These are phyloP conservation scores for Mimumesa dahlbomi DNA, from an alignment of 2,888 invertebrate genomes.

Conservation along the genomic window DNA sequence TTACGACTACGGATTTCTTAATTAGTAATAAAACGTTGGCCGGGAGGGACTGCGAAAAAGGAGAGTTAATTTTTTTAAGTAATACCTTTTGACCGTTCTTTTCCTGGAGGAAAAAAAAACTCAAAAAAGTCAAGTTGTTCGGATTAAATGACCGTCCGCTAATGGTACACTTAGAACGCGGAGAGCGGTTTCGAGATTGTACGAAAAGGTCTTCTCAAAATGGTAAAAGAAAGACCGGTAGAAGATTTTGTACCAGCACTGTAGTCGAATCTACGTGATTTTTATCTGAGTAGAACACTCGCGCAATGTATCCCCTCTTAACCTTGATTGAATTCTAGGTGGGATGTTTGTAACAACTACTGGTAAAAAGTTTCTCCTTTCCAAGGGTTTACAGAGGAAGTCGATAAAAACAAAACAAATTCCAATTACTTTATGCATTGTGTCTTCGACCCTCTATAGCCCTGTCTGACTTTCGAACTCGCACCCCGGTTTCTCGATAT, in stretches of 20 bases:
- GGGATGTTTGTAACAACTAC: slow-evolving; percentile 21
- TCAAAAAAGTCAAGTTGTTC: neutral
- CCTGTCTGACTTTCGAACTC: no score
- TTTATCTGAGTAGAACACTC: slow-evolving; percentile 21
- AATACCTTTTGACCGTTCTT: neutral
- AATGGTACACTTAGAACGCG: neutral
- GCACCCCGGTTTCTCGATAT: no score
- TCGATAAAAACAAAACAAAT: no score
- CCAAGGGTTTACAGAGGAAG: neutral
- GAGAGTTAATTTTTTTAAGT: neutral
- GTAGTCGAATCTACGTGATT: slow-evolving; percentile 26
- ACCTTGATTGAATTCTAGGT: slow-evolving; percentile 41
- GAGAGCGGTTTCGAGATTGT: slow-evolving; percentile 27
- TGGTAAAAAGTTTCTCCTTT: neutral
- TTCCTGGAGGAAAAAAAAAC: neutral
- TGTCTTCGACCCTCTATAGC: no score
- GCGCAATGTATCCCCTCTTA: slow-evolving; percentile 29
- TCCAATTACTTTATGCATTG: no score
- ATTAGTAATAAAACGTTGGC: no score
- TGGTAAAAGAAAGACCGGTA: neutral
- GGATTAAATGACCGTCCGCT: slow-evolving; percentile 2
- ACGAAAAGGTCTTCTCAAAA: neutral
- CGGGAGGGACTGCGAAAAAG: no score
- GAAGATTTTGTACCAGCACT: slow-evolving; percentile 7
- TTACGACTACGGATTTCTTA: no score